A percentile compares a stretch with the other conserved stretches of the same genome.
phyloP scores from a whole-genome alignment of 2,113 vertebrate genomes.

The Ancistrus triradiatus region DNA sequence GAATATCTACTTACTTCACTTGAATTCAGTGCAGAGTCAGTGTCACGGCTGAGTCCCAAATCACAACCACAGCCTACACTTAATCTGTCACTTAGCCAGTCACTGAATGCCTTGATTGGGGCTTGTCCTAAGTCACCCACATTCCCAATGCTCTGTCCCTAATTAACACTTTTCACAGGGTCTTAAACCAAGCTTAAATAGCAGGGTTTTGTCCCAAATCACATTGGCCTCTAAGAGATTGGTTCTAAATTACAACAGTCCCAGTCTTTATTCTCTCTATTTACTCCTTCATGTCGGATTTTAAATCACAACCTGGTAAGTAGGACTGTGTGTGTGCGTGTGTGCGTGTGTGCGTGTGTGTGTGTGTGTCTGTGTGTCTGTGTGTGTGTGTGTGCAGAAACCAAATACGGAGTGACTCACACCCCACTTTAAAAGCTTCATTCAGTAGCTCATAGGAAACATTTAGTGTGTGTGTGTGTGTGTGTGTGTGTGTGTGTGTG shows the following conservation, averaged over 20 bases:
- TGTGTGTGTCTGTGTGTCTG: no score
- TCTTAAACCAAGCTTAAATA: neutral
- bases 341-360: no score
- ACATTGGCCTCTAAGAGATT: neutral
- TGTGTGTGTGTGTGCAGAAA: no score
- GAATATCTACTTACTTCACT: no score
- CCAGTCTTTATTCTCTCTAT: no score
- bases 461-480: neutral
- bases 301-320: no score
- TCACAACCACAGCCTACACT: neutral
- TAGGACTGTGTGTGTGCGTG: no score
- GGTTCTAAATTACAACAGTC: no score
- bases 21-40: no score
- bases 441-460: slow-evolving; percentile 5
- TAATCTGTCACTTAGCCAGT: no score
- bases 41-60: neutral
- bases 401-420: neutral
- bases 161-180: no score
- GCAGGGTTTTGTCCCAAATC: neutral
- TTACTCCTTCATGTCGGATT: no score
- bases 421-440: neutral
- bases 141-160: neutral
- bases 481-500: slow-evolving; percentile 8
- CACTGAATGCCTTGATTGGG: neutral
- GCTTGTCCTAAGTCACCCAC: neutral